Conservation (phyloP, 2,888 invertebrate species). For the Hemaris fuciformis region DNA sequence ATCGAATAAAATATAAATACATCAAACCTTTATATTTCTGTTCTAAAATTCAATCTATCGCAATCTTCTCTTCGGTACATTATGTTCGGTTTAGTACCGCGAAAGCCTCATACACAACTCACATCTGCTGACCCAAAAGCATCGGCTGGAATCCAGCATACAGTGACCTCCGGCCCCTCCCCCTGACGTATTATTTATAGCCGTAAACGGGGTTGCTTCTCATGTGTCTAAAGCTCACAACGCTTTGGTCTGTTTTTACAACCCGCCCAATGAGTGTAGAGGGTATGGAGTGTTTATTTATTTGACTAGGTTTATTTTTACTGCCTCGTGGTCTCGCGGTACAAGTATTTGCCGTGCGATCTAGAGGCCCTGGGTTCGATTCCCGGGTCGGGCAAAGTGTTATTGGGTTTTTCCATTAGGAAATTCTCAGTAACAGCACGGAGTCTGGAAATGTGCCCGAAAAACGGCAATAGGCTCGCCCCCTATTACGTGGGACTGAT, state of each 20-base stretch:
- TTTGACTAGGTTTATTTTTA: neutral
- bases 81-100: conserved; percentile 36
- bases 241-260: conserved; percentile 34
- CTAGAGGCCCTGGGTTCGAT: no score
- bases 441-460: no score
- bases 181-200: neutral
- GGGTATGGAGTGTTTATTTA: neutral
- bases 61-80: conserved; percentile 38
- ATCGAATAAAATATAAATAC: neutral
- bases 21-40: neutral
- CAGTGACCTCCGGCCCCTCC: conserved; percentile 27
- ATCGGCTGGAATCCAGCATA: conserved; percentile 35
- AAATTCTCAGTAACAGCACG: no score
- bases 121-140: conserved; percentile 56
- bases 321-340: no score
- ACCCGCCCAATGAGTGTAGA: conserved; percentile 6
- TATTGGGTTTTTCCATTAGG: no score
- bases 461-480: no score
- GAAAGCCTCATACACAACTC: conserved; percentile 49
- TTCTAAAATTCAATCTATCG: conserved; percentile 42
- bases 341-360: no score
- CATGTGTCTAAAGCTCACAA: conserved; percentile 31
- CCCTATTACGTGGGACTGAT: no score
- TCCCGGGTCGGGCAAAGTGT: no score
- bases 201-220: conserved; percentile 20